Conservation (phyloP, 2,797 vertebrate genomes). For the Todus mexicanus region DNA sequence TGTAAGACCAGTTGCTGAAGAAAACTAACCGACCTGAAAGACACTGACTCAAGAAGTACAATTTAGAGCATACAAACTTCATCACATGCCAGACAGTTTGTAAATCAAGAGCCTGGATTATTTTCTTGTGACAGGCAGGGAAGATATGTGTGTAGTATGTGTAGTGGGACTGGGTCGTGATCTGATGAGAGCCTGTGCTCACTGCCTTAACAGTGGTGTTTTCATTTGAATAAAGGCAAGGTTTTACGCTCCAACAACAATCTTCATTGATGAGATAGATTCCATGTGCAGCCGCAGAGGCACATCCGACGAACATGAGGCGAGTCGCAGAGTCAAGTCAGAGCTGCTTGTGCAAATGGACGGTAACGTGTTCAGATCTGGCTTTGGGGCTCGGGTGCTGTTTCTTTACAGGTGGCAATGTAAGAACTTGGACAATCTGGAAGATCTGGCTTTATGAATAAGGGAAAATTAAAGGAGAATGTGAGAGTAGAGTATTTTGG, state of each 20-base stretch:
- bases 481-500: not conserved
- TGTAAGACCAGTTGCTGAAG: not conserved
- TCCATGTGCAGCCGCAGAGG: conserved; percentile 95
- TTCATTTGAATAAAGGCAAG: conserved; percentile 81
- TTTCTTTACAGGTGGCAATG: not conserved
- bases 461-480: not conserved
- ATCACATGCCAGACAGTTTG: not conserved
- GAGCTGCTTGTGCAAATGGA: conserved; percentile 98
- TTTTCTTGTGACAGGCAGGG: not conserved
- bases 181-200: not conserved
- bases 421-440: not conserved
- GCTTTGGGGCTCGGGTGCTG: not conserved
- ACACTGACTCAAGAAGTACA: not conserved
- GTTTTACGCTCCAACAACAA: conserved; percentile 95
- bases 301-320: conserved; percentile 94
- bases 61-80: not conserved
- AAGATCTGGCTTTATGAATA: not conserved
- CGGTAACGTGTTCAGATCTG: conserved; percentile 77
- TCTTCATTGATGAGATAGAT: conserved; percentile 98
- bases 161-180: not conserved
- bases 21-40: not conserved
- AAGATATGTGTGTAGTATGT: not conserved
- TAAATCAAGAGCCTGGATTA: not conserved
- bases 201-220: conserved; percentile 3
- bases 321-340: conserved; percentile 96